Base-by-base conservation (phyloP, 1,140 invertebrate species). In the Ganaspis sp. region DNA sequence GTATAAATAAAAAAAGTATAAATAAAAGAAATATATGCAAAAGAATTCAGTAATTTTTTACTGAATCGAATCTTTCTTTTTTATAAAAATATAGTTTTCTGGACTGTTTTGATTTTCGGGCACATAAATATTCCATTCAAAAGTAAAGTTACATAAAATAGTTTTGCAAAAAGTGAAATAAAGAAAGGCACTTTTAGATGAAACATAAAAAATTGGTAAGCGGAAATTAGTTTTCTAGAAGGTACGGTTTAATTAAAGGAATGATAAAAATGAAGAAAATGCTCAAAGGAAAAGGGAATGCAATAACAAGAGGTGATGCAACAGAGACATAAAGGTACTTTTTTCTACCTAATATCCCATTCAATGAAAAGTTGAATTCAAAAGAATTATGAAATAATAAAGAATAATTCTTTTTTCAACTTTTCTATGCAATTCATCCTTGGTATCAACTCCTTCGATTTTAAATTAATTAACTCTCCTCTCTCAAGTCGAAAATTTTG, bases 231-330 rank as follows among this genome's bases (percentile, higher is more conserved):
- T 23, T 64, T 64, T 26, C 54, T n/a, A 23, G 23, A 29, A 64
- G 54, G 21, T 29, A 64, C 21, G 23, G 54, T 64, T 29, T 64
- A 64, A 64, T 64, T 64, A 64, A 64, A 64, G 23, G 54, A 64
- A 64, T 26, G 54, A 64, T 64, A 26, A 64, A 58, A 64, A 64
- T 26, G 21, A 23, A 49, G 21, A 23, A 58, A 64, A 64, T 64
- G 54, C 54, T 64, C 54, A 64, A 64, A 64, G 54, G 54, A 64
- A 64, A 64, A 29, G 54, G 21, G 54, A 29, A 64, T 64, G 23
- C 9, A 58, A 15, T 58, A 26, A 58, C 54, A 58, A 58, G 54
- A 58, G 54, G 54, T 58, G 54, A 26, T 58, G 54, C 54, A 58
- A 58, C 9, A 26, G 23, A 58, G 54, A 58, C 54, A 58, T 58